phyloP scores from a whole-genome alignment of 1,140 invertebrate species.

The Agrypnia vestita region DNA sequence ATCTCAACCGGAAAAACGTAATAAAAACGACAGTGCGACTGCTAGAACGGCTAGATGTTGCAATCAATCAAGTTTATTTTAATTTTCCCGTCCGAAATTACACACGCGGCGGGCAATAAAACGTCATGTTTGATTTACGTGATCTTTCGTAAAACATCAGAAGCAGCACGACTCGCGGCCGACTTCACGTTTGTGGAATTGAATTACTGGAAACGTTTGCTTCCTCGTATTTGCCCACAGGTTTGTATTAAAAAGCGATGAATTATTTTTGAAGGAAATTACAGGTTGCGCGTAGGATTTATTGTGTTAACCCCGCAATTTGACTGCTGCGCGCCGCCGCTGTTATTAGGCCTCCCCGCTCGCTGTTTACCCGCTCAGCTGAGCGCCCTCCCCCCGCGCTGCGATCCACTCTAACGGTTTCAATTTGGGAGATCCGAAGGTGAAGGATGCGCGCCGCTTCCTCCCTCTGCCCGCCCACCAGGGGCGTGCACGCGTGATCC shows the following conservation, averaged over 20 bases:
- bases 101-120: conserved; percentile 41
- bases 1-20: conserved; percentile 25
- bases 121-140: conserved; percentile 50
- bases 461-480: too few relatives aligned
- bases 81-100: conserved; percentile 45
- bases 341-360: conserved; percentile 42
- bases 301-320: conserved; percentile 51
- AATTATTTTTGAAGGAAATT: conserved; percentile 56
- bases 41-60: conserved; percentile 29
- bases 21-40: conserved; percentile 37
- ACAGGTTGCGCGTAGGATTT: conserved; percentile 48
- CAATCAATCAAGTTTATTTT: conserved; percentile 42
- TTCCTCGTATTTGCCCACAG: conserved; percentile 54
- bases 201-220: conserved; percentile 56
- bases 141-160: conserved; percentile 33
- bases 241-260: conserved; percentile 56
- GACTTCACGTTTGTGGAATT: conserved; percentile 52
- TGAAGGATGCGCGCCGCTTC: conserved; percentile 21
- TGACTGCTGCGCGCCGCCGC: conserved; percentile 44
- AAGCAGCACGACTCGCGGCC: conserved; percentile 3
- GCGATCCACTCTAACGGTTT: conserved; percentile 9
- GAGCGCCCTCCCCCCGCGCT: not conserved
- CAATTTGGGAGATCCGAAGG: not conserved
- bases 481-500: too few relatives aligned
- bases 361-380: conserved; percentile 30